phyloP scores from a whole-genome alignment of 2,888 invertebrate species.

The Acanthosepion esculentum region DNA sequence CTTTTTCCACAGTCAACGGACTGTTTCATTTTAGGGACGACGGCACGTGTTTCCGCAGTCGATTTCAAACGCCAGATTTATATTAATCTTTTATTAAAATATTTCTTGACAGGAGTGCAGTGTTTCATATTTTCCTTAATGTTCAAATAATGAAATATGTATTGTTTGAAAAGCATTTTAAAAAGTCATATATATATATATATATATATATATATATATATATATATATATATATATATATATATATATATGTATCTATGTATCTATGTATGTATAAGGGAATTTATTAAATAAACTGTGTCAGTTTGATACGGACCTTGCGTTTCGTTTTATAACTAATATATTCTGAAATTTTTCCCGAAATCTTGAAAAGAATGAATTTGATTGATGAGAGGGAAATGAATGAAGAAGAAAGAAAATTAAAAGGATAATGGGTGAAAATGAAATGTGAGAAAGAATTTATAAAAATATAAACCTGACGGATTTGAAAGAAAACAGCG shows the following conservation, averaged over 20 bases:
- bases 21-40: background rate
- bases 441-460: too few relatives aligned
- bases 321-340: background rate
- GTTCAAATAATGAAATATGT: background rate
- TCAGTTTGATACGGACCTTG: background rate
- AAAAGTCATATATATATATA: background rate
- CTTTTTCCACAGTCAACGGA: background rate
- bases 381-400: background rate
- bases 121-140: background rate
- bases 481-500: too few relatives aligned
- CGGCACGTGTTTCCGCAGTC: background rate
- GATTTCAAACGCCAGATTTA: background rate
- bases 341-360: background rate
- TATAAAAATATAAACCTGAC: too few relatives aligned
- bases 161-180: background rate
- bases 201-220: too few relatives aligned
- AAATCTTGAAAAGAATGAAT: background rate
- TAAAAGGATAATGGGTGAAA: too few relatives aligned
- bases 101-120: too few relatives aligned
- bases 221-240: too few relatives aligned
- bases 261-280: too few relatives aligned
- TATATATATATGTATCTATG: too few relatives aligned
- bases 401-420: background rate
- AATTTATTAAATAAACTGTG: background rate
- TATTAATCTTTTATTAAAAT: constrained; percentile 33